These are phyloP conservation scores for Nomia melanderi DNA, from an alignment of 1,140 invertebrate genomes.

Conservation along the genomic window DNA sequence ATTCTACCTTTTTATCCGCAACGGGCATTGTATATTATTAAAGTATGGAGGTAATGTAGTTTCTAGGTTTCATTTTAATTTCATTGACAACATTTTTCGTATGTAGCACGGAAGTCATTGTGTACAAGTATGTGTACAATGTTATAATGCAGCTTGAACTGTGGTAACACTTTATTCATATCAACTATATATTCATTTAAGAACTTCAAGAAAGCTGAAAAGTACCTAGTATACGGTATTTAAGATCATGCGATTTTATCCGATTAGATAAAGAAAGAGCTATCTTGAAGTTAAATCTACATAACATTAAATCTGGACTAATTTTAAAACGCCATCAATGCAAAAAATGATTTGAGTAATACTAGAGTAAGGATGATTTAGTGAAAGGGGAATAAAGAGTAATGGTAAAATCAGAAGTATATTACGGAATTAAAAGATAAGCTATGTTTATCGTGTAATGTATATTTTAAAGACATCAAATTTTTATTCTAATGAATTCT, in stretches of 20 bases:
- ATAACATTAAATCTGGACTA: slow-evolving; percentile 55
- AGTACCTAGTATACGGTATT: slow-evolving; percentile 33
- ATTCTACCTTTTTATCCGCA: neutral
- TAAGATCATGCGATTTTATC: slow-evolving; percentile 23
- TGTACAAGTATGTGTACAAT: slow-evolving; percentile 34
- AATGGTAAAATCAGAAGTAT: slow-evolving; percentile 15
- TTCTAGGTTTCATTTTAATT: slow-evolving; percentile 41
- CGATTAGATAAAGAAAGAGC: slow-evolving; percentile 32
- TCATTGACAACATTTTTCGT: slow-evolving; percentile 23
- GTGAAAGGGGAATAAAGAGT: slow-evolving; percentile 7
- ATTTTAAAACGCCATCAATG: slow-evolving; percentile 40
- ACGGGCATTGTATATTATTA: slow-evolving; percentile 19
- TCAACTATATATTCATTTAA: slow-evolving; percentile 34
- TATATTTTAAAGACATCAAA: slow-evolving; percentile 55
- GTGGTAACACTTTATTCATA: slow-evolving; percentile 49
- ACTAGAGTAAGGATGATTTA: slow-evolving; percentile 36
- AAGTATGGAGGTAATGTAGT: slow-evolving; percentile 18
- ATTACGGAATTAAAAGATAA: slow-evolving; percentile 37
- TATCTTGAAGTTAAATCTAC: slow-evolving; percentile 41
- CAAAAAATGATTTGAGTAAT: slow-evolving; percentile 31
- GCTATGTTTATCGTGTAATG: slow-evolving; percentile 40
- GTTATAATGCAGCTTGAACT: slow-evolving; percentile 40
- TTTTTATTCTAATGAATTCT: slow-evolving; percentile 48
- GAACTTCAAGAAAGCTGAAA: slow-evolving; percentile 27
- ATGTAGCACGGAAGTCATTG: slow-evolving; percentile 33